Evolutionary conservation across 2,113 vertebrate species (phyloP).

Genomic region (Chaetorhynchus papuensis): DNA sequence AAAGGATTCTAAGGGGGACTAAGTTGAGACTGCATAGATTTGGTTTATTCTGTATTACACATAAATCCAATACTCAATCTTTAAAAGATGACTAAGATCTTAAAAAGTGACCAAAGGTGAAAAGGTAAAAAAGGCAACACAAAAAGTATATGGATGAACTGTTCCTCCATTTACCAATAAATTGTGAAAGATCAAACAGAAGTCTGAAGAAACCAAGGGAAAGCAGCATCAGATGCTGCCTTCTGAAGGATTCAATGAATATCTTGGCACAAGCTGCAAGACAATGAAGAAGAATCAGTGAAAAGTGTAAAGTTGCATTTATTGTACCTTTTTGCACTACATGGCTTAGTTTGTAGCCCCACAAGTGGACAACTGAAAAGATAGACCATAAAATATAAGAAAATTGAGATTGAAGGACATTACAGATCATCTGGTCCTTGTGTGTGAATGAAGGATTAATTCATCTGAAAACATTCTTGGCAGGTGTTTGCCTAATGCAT

Average conservation of each 20-base stretch:
- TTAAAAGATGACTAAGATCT: not conserved
- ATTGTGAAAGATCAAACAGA: not conserved
- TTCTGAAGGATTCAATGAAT: not conserved
- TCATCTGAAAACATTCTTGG: not conserved
- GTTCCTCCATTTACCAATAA: not conserved
- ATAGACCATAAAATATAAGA: not conserved
- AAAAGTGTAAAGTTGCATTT: not conserved
- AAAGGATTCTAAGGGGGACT: not conserved
- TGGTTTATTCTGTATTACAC: not conserved
- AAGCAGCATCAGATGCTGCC: not conserved
- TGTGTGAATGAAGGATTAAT: not conserved
- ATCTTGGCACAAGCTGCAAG: not conserved
- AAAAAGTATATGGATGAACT: not conserved
- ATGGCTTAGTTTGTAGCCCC: not conserved
- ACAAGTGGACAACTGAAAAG: not conserved
- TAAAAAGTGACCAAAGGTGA: not conserved
- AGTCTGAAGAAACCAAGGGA: not conserved
- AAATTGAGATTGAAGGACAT: not conserved
- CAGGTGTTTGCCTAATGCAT: slow-evolving; percentile 28
- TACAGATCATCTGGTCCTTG: not conserved
- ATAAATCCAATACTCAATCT: not conserved
- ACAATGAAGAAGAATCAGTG: not conserved
- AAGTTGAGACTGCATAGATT: not conserved
- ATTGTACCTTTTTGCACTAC: not conserved
- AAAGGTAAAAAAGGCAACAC: not conserved